Evolutionary conservation across 2,113 vertebrate genomes (phyloP).

Genomic region (Eulacestoma nigropectus): DNA sequence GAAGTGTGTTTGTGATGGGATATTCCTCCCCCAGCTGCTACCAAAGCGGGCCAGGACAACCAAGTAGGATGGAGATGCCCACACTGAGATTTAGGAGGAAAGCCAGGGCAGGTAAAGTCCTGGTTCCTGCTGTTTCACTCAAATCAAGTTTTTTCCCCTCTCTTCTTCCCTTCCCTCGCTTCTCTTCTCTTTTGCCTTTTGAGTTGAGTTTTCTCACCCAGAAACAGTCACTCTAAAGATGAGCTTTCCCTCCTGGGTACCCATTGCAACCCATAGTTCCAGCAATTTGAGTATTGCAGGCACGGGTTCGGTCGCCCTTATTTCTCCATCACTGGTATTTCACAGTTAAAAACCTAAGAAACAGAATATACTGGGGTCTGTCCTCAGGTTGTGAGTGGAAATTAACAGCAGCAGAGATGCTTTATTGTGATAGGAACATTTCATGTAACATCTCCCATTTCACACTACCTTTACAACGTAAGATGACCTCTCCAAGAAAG

Average conservation of each 20-base stretch:
- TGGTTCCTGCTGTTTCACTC: neutral
- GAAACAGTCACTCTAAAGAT: neutral
- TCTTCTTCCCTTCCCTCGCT: neutral
- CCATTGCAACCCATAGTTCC: neutral
- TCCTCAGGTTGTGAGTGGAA: neutral
- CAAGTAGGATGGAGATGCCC: neutral
- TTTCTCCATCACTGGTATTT: neutral
- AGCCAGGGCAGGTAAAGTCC: neutral
- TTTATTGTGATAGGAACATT: neutral
- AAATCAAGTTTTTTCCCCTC: neutral
- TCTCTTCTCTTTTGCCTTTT: neutral
- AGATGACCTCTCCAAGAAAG: slow-evolving; percentile 53
- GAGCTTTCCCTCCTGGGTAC: neutral
- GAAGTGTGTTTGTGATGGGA: neutral
- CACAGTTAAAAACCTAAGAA: neutral
- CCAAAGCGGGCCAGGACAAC: neutral
- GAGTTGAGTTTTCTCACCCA: neutral
- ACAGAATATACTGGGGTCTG: neutral
- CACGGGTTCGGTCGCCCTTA: neutral
- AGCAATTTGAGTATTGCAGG: neutral
- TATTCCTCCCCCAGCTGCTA: neutral
- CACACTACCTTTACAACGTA: slow-evolving; percentile 29
- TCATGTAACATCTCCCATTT: slow-evolving; percentile 30
- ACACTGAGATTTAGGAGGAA: neutral
- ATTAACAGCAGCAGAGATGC: neutral